Evolutionary conservation across 2,113 vertebrate species (phyloP).

Genomic region (Rynchops niger): DNA sequence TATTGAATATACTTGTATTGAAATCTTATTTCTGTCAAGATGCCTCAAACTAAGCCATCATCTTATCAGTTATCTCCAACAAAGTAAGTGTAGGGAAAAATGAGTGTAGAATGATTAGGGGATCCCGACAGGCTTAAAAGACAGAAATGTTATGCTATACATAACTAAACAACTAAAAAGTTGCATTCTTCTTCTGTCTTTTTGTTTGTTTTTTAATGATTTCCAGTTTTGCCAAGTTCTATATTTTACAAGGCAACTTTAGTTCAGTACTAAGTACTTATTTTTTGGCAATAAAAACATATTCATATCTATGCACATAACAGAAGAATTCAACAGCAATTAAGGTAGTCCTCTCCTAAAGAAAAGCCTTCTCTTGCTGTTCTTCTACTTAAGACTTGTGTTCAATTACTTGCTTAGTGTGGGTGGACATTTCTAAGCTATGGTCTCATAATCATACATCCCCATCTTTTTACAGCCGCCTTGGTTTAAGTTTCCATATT

Average conservation of each 20-base stretch:
- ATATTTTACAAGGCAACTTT: not conserved
- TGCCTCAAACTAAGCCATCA: not conserved
- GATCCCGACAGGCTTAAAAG: not conserved
- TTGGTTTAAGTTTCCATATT: not conserved
- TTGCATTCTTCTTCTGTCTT: fast-evolving
- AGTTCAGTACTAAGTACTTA: not conserved
- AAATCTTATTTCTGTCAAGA: not conserved
- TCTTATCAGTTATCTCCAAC: not conserved
- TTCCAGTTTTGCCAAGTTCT: not conserved
- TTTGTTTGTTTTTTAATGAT: not conserved
- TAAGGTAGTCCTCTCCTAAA: not conserved
- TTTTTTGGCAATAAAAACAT: not conserved
- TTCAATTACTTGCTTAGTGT: not conserved
- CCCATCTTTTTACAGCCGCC: not conserved
- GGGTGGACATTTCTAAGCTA: not conserved
- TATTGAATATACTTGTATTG: not conserved
- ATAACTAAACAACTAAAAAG: not conserved
- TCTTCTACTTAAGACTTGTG: not conserved
- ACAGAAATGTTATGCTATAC: not conserved
- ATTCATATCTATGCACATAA: not conserved
- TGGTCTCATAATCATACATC: not conserved
- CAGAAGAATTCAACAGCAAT: not conserved
- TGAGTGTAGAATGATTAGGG: not conserved
- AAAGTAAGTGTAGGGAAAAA: not conserved
- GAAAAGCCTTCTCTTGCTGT: not conserved